Evolutionary conservation across 2,113 vertebrate genomes (phyloP), one percentile per base, ranked within the genome.

Genomic region (Lepus timidus): DNA sequence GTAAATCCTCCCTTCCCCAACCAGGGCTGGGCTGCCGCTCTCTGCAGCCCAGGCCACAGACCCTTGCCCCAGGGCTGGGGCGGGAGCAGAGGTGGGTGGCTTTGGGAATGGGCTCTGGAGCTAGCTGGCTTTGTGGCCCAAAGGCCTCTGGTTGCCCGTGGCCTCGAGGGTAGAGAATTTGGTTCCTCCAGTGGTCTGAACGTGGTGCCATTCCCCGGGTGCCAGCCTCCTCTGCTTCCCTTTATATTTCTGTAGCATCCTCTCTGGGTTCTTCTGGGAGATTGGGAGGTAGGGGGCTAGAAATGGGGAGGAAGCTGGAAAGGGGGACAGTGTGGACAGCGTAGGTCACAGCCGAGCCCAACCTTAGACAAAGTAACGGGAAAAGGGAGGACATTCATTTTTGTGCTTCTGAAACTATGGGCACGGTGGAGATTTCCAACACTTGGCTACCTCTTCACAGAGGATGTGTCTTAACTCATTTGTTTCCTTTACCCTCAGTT

Each of bases 1-100:
- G 92, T 95, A 95, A 97, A 95, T 94, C 95, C 68, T 90, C 49
- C 44, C 44, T 44, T 44, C 83, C 93, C 44, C 49, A 44, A 81
- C 80, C 25, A 89, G 79, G 95, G 49, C 65, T 25, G 44, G 39
- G 17, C 55, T 44, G 39, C 70, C 55, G 62, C 39, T 62, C 61
- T 75, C 36, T 55, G 68, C 0, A 44, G 93, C 62, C 73, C 62
- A 14, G 23, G 51, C 76, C 27, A 4, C 33, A 12, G 84, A 44
- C 58, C 36, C 76, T 71, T 19, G 20, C 2, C 61, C 87, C 65
- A 75, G 92, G 83, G 1, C 62, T 33, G 81, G 52, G 13, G 31
- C 17, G 29, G 25, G 85, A 78, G 25, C 23, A 36, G 75, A 67
- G 39, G 17, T 7, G n/a, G 78, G 33, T 9, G 68, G 22, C 19